Evolutionary conservation across 2,888 invertebrate species (phyloP).

Genomic region (Tridacna crocea): DNA sequence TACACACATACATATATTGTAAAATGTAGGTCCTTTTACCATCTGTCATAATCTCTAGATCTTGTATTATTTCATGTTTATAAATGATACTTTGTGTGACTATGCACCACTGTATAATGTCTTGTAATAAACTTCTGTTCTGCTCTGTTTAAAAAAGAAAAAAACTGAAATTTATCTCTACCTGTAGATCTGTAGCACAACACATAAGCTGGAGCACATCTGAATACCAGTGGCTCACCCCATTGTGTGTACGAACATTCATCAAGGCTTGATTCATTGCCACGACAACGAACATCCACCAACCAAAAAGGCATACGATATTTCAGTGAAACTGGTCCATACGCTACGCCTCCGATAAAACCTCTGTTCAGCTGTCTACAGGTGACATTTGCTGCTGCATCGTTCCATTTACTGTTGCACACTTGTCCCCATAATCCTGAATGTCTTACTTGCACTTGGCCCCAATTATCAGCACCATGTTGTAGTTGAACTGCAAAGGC

Average conservation of each 20-base stretch:
- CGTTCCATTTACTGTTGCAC: constrained; percentile 90
- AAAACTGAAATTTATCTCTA: constrained; percentile 15
- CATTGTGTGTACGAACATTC: constrained; percentile 66
- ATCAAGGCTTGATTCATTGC: constrained; percentile 69
- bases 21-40: too few species aligned
- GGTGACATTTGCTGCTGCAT: constrained; percentile 88
- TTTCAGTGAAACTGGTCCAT: constrained; percentile 54
- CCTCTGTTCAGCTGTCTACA: constrained; percentile 71
- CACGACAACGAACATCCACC: constrained; percentile 85
- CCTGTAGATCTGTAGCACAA: constrained; percentile 70
- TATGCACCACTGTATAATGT: too few species aligned
- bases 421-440: constrained; percentile 89
- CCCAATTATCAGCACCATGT: constrained; percentile 66
- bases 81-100: too few species aligned
- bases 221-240: constrained; percentile 63
- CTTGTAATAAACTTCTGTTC: too few species aligned
- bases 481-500: constrained; percentile 66
- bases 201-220: constrained; percentile 65
- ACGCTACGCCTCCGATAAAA: constrained; percentile 69
- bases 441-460: constrained; percentile 89
- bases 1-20: too few species aligned
- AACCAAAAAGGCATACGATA: constrained; percentile 75
- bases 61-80: too few species aligned
- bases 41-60: too few species aligned
- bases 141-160: neutral